Base-by-base conservation (phyloP, 1,140 invertebrate genomes). In the Phortica variegata region DNA sequence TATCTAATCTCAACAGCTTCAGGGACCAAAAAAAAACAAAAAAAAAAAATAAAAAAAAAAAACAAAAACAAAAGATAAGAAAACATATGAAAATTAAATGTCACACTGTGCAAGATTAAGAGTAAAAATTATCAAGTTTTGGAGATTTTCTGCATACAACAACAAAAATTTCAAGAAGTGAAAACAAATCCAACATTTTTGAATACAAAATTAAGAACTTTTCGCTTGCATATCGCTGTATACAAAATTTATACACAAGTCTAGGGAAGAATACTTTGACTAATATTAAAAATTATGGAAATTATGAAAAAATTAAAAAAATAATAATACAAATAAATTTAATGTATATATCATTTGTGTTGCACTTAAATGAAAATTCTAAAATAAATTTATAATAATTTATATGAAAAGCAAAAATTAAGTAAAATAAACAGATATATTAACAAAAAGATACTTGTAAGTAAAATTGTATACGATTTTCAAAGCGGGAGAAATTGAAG, bases 1-100 rank as follows among this genome's bases (percentile, higher is more conserved):
- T 53, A 63, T 60, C 57, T 60, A 38, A 68, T 68, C 63, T 62
- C 63, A 66, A 66, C 62, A 66, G 63, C 63, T 68, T 68, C 63
- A 68, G 63, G 63, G 63, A 68, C 63, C 63, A 68, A 66, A 54
- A 38, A 47, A 49, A 56, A 52, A 34, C 6, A 34, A 62, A 49
- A 62, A 63, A 49, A 8, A 26, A 31, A 43, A 41, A 42, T 32
- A 42, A 54, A 41, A 44, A n/a, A n/a, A n/a, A n/a, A n/a, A 42
- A 20, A 59, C 36, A 7, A 38, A 33, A 41, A 21, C 36, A 48
- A 36, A 56, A 39, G 23, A 43, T 55, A 48, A 43, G 23, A 46
- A 39, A 41, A 19, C 15, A 33, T 31, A 18, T 18, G 8, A 12
- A 33, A 43, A n/a, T n/a, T n/a, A n/a, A n/a, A n/a, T n/a, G n/a